These are phyloP conservation scores for Vulpes vulpes DNA, from an alignment of 2,113 vertebrate genomes.

Conservation along the genomic window DNA sequence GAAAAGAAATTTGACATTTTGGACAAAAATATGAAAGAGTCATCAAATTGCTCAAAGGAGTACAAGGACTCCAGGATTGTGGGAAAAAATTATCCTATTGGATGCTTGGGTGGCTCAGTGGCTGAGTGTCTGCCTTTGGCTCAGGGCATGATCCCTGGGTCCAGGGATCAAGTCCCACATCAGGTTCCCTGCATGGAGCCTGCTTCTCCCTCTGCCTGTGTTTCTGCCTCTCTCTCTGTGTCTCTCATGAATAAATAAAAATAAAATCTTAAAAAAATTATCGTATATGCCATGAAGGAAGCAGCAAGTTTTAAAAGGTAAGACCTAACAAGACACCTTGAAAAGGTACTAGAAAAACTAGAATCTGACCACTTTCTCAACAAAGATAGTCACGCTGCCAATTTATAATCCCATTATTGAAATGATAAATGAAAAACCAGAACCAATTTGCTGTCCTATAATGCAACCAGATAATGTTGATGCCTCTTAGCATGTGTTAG, in stretches of 20 bases:
- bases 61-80: conserved; percentile 92
- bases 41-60: conserved; percentile 92
- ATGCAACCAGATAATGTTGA: conserved; percentile 81
- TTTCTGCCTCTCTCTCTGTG: too few species aligned
- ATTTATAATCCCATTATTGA: conserved; percentile 89
- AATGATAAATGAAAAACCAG: conserved; percentile 84
- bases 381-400: conserved; percentile 80
- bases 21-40: conserved; percentile 89
- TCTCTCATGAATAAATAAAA: too few species aligned
- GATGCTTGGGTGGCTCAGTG: too few species aligned
- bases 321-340: conserved; percentile 95
- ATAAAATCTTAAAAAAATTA: conserved; percentile 88
- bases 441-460: conserved; percentile 84
- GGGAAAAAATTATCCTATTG: conserved; percentile 93
- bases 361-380: conserved; percentile 86
- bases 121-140: too few species aligned
- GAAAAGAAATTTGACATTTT: neutral
- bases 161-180: too few species aligned
- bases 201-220: too few species aligned
- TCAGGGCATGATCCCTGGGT: too few species aligned
- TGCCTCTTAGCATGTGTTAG: conserved; percentile 76
- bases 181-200: too few species aligned
- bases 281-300: conserved; percentile 95
- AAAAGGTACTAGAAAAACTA: conserved; percentile 90
- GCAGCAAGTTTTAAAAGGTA: conserved; percentile 97